Evolutionary conservation across 2,888 invertebrate species (phyloP), one percentile per base, ranked within the genome.

Genomic region (Nemotelus nigrinus): DNA sequence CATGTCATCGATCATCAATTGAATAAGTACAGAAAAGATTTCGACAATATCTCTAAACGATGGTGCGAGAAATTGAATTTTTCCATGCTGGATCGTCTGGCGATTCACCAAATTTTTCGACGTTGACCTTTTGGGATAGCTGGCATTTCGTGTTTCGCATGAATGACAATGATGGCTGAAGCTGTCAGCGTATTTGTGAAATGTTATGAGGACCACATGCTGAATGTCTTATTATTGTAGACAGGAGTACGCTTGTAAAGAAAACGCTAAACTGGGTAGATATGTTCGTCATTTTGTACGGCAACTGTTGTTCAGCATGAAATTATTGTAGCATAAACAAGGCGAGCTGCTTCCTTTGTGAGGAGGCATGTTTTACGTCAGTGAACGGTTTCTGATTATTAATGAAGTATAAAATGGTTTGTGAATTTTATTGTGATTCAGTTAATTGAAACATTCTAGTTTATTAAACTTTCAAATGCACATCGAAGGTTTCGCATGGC

Each of bases 171-270:
- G 25, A 41, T 25, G 43, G 50, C 50, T 60, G 41, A 50, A 77
- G 50, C 79, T 79, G 79, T 79, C 79, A 79, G 79, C 79, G 64
- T 77, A 60, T 70, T 77, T 77, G 79, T 79, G 65, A 74, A 70
- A 63, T 74, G 39, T 63, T 74, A 25, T 63, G 63, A 74, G 50
- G 74, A 74, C 74, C 74, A 47, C 74, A 74, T 74, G 74, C 63
- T 74, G 74, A 43, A 74, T 65, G 10, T 53, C 53, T 70, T 50
- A 70, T 70, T 70, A 70, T 70, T 55, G 43, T 55, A 70, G 43
- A 70, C 70, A 53, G 70, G 55, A 70, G 70, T 70, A 53, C 25
- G n/a, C 55, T n/a, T 44, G 50, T n/a, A 43, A 43, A 2, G 5
- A 53, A 53, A 53, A 25, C n/a, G 45, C 55, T 70, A 47, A 67